phyloP scores from a whole-genome alignment of 2,113 vertebrate species.

The Muntiacus reevesi region DNA sequence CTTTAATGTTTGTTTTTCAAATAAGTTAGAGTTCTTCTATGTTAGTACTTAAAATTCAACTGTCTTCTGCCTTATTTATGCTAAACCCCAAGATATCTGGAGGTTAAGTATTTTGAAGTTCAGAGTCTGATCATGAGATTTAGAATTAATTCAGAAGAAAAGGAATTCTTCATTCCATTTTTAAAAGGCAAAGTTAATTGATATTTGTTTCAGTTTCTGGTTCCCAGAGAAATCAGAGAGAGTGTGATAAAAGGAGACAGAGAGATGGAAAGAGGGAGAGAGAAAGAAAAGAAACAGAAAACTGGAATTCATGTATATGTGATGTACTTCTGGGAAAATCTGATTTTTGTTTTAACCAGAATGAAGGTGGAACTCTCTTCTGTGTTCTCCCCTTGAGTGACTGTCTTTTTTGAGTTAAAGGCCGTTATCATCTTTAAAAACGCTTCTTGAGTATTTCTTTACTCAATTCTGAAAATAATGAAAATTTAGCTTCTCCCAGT shows the following conservation, averaged over 20 bases:
- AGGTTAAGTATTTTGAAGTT: neutral
- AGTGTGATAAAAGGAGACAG: accelerated
- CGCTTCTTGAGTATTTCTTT: constrained; percentile 36
- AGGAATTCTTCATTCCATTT: constrained; percentile 19
- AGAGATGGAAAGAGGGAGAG: neutral
- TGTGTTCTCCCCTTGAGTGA: neutral
- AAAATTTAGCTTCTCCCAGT: constrained; percentile 38
- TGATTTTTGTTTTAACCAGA: neutral
- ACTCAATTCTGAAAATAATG: constrained; percentile 34
- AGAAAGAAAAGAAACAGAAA: neutral
- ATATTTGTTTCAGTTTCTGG: constrained; percentile 42
- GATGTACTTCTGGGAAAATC: constrained; percentile 1
- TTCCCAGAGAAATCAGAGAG: neutral
- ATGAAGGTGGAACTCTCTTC: neutral
- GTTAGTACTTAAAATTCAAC: neutral
- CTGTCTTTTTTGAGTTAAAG: neutral
- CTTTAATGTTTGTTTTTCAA: neutral
- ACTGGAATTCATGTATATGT: neutral
- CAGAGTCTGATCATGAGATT: neutral
- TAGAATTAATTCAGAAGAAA: constrained; percentile 2
- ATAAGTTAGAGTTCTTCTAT: neutral
- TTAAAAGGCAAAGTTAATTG: constrained; percentile 21
- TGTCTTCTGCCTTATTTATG: neutral
- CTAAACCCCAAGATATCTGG: neutral
- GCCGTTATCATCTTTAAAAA: constrained; percentile 35